phyloP scores from a whole-genome alignment of 2,888 invertebrate genomes.

The Volucella bombylans region DNA sequence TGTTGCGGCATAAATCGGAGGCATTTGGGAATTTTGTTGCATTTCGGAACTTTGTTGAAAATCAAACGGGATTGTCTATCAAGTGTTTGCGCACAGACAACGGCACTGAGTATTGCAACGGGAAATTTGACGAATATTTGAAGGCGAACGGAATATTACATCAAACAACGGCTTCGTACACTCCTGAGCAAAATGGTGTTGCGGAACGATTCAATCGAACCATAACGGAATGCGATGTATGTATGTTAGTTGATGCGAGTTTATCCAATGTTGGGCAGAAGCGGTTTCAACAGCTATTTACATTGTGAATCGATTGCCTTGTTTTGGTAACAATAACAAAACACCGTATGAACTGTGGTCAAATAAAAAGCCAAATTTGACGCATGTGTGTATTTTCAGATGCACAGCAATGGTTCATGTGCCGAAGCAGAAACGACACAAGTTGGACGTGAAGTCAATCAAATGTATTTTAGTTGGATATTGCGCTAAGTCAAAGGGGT shows the following conservation, averaged over 20 bases:
- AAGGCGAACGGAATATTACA: slow-evolving; percentile 27
- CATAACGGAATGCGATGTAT: no score
- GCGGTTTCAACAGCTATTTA: no score
- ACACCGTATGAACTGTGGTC: slow-evolving; percentile 43
- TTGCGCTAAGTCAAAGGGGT: slow-evolving; percentile 12
- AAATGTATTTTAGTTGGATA: slow-evolving; percentile 43
- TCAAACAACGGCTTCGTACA: slow-evolving; percentile 45
- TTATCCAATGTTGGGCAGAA: no score
- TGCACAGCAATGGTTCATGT: no score
- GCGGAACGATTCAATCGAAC: slow-evolving; percentile 45
- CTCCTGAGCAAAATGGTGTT: slow-evolving; percentile 38
- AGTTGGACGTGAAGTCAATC: no score
- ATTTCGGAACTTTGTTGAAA: no score
- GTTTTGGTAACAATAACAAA: slow-evolving; percentile 24
- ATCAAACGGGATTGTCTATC: slow-evolving; percentile 5
- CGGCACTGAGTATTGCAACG: slow-evolving; percentile 39
- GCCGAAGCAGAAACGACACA: no score
- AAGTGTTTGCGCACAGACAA: slow-evolving; percentile 50
- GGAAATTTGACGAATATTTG: slow-evolving; percentile 15
- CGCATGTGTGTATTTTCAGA: slow-evolving; percentile 44
- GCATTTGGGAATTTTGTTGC: slow-evolving; percentile 11
- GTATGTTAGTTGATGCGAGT: slow-evolving; percentile 25
- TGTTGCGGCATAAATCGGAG: slow-evolving; percentile 5
- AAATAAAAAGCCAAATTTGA: slow-evolving; percentile 36
- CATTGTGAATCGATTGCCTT: slow-evolving; percentile 7